Percentiles rank a stretch among this genome's conserved stretches.
These are phyloP conservation scores for Phyllostomus hastatus DNA, from an alignment of 2,113 vertebrate species.

Conservation along the genomic window DNA sequence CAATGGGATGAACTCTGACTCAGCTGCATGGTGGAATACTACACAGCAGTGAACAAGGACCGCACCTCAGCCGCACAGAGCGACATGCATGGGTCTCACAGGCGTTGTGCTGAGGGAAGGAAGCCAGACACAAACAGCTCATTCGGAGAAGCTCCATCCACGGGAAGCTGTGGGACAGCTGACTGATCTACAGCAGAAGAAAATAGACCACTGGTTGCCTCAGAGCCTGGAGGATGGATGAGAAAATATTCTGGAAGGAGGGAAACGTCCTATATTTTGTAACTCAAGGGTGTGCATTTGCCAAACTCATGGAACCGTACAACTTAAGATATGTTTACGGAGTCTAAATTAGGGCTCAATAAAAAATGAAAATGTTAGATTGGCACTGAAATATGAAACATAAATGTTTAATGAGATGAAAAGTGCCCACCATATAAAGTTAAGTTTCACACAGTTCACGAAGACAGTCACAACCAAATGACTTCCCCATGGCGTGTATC, in stretches of 20 bases:
- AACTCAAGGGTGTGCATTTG: background rate
- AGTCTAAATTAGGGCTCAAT: background rate
- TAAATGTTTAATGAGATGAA: background rate
- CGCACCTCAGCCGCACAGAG: rapidly evolving
- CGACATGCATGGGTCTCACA: background rate
- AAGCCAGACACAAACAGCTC: background rate
- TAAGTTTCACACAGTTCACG: background rate
- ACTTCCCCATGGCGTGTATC: rapidly evolving
- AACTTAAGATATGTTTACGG: no score
- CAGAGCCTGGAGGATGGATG: background rate
- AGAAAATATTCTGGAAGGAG: background rate
- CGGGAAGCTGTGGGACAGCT: background rate
- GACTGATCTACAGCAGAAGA: background rate
- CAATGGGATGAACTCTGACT: rapidly evolving
- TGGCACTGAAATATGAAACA: background rate
- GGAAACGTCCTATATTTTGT: background rate
- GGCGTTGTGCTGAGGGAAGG: background rate
- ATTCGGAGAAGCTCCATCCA: background rate
- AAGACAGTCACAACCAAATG: background rate
- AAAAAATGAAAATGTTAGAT: background rate
- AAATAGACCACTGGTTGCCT: background rate
- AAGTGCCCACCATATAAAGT: no score
- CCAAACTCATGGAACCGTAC: background rate
- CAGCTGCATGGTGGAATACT: rapidly evolving
- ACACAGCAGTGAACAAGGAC: background rate